Base-by-base conservation (phyloP, 1,140 invertebrate species). In the Whitmania pigra region DNA sequence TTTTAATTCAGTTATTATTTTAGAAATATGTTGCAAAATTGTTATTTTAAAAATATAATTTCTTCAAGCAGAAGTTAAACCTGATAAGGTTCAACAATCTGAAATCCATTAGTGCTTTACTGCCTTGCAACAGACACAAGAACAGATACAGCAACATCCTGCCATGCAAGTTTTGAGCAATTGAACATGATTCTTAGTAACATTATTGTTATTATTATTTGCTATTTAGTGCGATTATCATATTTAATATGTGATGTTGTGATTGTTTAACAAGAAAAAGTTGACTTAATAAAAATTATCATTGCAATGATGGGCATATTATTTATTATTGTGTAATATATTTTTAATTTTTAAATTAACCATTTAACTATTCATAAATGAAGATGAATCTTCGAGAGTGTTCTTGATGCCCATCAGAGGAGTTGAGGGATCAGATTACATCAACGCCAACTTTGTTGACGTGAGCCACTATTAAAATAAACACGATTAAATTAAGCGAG, bases 391-490 rank as follows among this genome's bases (percentile, higher is more conserved):
- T 29, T 94, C 91, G 71, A 85, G 96, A 72, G 96, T 98, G 1
- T 95, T 93, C 80, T 82, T 99, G 73, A 89, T 91, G 67, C 92
- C 93, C 0, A 88, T 96, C 54, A 85, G 92, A 75, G 91, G 89
- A 63, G 87, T 92, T 63, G 95, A 99, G 78, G 95, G 94, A 0
- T 93, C 92, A 0, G 97, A 99, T 84, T 99, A 99, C 80, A 97
- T 99, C 75, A 99, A 99, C 83, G 97, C 95, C 31, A 96, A 91
- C 78, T 93, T 97, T 79, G 92, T 99, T 72, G 97, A 99, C 82
- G 89, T 73, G 31, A 69, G 71, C 53, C 53, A 80, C 57, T 81
- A 81, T 74, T 79, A 81, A 72, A 82, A 83, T 75, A 36, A 36
- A 36, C 31, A 36, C 6, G 31, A 36, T 36, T 36, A 6, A 36